phyloP scores from a whole-genome alignment of 1,140 invertebrate genomes.

The Drosophila kikkawai region DNA sequence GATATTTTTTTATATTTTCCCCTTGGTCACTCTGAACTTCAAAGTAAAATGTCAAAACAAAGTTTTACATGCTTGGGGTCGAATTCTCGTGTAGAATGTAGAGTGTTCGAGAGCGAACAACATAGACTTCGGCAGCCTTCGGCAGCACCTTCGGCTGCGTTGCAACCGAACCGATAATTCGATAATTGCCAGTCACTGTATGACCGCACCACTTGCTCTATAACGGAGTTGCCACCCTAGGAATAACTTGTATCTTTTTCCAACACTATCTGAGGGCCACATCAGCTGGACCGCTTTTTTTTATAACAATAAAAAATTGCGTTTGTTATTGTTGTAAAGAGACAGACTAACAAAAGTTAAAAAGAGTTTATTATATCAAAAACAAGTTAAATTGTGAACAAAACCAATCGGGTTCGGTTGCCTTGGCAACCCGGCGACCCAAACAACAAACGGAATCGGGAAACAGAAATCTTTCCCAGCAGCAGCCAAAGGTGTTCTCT shows the following conservation, averaged over 20 bases:
- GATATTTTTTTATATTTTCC: too few relatives aligned
- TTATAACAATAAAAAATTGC: background rate
- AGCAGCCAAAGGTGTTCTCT: background rate
- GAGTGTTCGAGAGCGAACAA: too few relatives aligned
- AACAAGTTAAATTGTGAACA: background rate
- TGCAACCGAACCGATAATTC: too few relatives aligned
- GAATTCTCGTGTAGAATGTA: too few relatives aligned
- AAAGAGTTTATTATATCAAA: background rate
- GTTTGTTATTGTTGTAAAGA: slow-evolving; percentile 2
- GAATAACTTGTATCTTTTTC: background rate
- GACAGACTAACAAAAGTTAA: too few relatives aligned
- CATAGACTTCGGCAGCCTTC: too few relatives aligned
- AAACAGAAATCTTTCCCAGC: background rate
- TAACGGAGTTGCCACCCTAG: background rate
- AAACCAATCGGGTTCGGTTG: background rate
- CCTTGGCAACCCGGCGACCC: slow-evolving; percentile 6
- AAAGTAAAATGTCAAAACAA: too few relatives aligned
- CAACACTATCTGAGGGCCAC: background rate
- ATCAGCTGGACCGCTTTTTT: slow-evolving; percentile 5
- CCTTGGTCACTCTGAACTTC: too few relatives aligned
- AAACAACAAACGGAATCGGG: background rate
- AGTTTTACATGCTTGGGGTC: too few relatives aligned
- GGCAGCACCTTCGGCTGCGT: too few relatives aligned
- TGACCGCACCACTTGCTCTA: too few relatives aligned
- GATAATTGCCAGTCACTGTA: too few relatives aligned